Evolutionary conservation across 2,797 vertebrate species (phyloP).

Genomic region (Tolypeutes matacus): DNA sequence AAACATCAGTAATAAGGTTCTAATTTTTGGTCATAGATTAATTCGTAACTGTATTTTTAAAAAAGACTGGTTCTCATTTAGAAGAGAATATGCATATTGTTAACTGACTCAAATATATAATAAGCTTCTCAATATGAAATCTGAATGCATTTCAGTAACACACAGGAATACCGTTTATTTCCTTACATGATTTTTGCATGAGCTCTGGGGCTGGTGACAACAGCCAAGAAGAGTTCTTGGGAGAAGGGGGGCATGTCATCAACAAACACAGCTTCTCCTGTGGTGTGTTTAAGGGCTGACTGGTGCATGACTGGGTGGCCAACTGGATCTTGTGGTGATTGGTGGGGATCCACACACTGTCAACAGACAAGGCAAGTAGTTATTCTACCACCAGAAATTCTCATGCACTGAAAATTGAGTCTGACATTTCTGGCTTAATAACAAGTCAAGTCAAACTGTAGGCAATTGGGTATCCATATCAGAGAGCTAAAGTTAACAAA

Average conservation of each 20-base stretch:
- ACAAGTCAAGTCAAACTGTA: background rate
- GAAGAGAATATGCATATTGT: constrained; percentile 28
- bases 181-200: constrained; percentile 90
- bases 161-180: background rate
- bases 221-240: constrained; percentile 89
- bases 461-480: background rate
- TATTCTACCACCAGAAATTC: background rate
- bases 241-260: constrained; percentile 88
- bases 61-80: background rate
- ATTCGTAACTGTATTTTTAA: background rate
- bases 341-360: constrained; percentile 77
- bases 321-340: constrained; percentile 88
- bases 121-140: background rate
- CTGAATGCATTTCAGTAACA: background rate
- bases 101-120: background rate
- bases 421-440: background rate
- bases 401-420: background rate
- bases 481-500: constrained; percentile 50
- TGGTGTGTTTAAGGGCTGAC: constrained; percentile 90
- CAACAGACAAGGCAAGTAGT: constrained; percentile 21
- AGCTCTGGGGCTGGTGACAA: constrained; percentile 90
- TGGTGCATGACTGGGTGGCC: constrained; percentile 89
- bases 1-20: background rate
- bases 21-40: background rate
- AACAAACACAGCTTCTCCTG: constrained; percentile 90